Base-by-base conservation (phyloP, 2,797 vertebrate species). In the Schizothorax lantsangensis region DNA sequence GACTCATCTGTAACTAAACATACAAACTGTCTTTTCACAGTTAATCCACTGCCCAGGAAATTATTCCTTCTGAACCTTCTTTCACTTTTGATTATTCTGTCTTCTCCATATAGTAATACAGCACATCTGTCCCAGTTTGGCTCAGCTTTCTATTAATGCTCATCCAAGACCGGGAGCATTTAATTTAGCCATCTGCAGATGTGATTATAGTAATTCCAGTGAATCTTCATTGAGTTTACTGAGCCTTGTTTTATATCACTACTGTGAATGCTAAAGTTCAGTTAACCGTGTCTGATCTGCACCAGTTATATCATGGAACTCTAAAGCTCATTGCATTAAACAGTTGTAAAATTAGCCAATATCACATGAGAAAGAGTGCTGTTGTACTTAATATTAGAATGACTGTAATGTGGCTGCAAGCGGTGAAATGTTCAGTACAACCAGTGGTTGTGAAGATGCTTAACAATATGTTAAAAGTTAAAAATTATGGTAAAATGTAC, bases 131-230 rank as follows among this genome's bases (percentile, higher is more conserved):
- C 82, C 59, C 17, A 49, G 17, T 43, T 75, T 43, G 73, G 74
- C 74, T 83, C 30, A 82, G 30, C 14, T 81, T 75, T 66, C 6
- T 64, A 52, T 40, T 66, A 30, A 26, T 62, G 71, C 54, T 88
- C 59, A 79, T 86, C 81, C 68, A 78, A 79, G 73, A 45, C 54
- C 10, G 74, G 49, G 71, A 54, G 64, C 59, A 30, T 89, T 88
- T 80, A 62, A 83, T 88, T 74, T 54, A 66, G 66, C 84, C 78
- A 62, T 85, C 49, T 85, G 75, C 74, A 80, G n/a, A 85, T 71
- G 74, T 69, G 64, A 69, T 71, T 43, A 73, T 33, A 26, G 66
- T 74, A 47, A 74, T 75, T 79, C 36, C 66, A 45, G 66, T 38
- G 59, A 64, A 72, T 83, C 74, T 79, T 83, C 59, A 62, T 57